Evolutionary conservation across 2,888 invertebrate species (phyloP).

Genomic region (Rugalucina vietnamica): DNA sequence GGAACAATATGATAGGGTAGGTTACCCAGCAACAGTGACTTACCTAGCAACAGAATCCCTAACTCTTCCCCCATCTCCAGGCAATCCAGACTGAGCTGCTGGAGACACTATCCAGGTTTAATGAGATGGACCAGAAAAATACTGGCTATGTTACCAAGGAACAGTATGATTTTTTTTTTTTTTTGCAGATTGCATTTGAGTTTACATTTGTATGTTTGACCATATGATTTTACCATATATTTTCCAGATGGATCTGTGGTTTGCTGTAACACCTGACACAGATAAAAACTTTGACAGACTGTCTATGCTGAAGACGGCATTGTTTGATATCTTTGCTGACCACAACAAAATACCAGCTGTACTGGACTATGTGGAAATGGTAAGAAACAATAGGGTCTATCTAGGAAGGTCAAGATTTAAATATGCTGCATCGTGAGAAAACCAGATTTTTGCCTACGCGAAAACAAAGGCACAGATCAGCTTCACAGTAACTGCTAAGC

Average conservation of each 20-base stretch:
- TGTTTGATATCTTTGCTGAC: slow-evolving; percentile 83
- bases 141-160: slow-evolving; percentile 81
- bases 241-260: slow-evolving; percentile 81
- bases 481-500: too few relatives aligned
- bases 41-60: too few relatives aligned
- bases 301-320: slow-evolving; percentile 74
- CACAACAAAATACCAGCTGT: slow-evolving; percentile 70
- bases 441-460: too few relatives aligned
- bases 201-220: too few relatives aligned
- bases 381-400: too few relatives aligned
- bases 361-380: slow-evolving; percentile 82
- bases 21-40: too few relatives aligned
- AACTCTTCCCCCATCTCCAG: too few relatives aligned
- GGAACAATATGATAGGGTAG: slow-evolving; percentile 82
- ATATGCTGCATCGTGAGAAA: too few relatives aligned
- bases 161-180: slow-evolving; percentile 82
- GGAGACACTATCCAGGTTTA: slow-evolving; percentile 76
- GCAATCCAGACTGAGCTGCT: slow-evolving; percentile 81
- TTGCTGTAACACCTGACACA: slow-evolving; percentile 60
- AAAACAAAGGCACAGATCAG: too few relatives aligned
- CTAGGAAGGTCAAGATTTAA: too few relatives aligned
- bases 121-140: slow-evolving; percentile 81
- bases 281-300: slow-evolving; percentile 73
- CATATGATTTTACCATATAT: too few relatives aligned
- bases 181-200: too few relatives aligned